Conservation (phyloP, 2,888 invertebrate species). For the Cynaeus angustus region DNA sequence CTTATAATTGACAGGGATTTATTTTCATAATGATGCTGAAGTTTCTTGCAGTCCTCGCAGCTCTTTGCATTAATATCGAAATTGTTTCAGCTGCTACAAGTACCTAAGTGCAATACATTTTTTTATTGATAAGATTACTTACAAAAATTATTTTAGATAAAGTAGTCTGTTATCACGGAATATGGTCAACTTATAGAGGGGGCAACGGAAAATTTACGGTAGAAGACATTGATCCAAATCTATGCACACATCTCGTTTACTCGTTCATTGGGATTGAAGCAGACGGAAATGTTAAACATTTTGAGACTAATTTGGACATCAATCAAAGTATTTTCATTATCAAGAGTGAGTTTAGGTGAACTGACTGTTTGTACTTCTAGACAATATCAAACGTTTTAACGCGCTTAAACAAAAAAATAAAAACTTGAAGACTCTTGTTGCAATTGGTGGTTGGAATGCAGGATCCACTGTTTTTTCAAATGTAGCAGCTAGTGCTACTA, state of each 20-base stretch:
- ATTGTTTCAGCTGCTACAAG: conserved; percentile 49
- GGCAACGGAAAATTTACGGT: conserved; percentile 80
- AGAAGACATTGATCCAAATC: conserved; percentile 77
- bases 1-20: conserved; percentile 16
- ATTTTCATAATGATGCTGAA: conserved; percentile 31
- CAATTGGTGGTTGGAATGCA: conserved; percentile 83
- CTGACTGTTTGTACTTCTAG: not conserved
- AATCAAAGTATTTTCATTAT: conserved; percentile 74
- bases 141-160: conserved; percentile 71
- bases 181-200: conserved; percentile 83
- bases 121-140: not conserved
- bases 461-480: conserved; percentile 70
- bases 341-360: not conserved
- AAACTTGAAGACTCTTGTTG: conserved; percentile 75
- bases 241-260: conserved; percentile 86
- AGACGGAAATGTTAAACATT: conserved; percentile 73
- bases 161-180: conserved; percentile 84
- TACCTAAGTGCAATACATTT: conserved; percentile 38
- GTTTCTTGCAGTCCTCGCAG: not conserved
- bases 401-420: conserved; percentile 74
- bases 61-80: conserved; percentile 16
- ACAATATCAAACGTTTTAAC: conserved; percentile 72
- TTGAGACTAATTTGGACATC: conserved; percentile 73
- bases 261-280: conserved; percentile 80
- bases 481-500: conserved; percentile 70